Evolutionary conservation across 37 sponge, comb jelly and placozoan genomes (phyloP), one percentile per base, ranked within the genome.

Genomic region (Hexactinellida sp.): DNA sequence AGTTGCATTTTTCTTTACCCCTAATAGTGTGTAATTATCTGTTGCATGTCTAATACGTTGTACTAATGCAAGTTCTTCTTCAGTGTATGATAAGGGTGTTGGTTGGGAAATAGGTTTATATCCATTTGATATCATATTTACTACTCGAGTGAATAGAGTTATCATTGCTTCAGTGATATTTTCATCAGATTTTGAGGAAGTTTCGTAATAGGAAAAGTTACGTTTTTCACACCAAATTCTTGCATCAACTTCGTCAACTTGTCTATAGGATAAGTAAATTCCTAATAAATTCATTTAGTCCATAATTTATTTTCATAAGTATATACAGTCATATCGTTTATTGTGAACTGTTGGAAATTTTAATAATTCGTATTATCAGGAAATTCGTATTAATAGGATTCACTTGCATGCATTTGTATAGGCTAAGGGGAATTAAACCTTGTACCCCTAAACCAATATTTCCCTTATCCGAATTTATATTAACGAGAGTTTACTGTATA

Each of bases 141-240:
- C 76, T 10, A 63, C 76, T 10, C 76, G 25, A 7, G 76, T 63
- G 76, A 63, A 63, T 3, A 63, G 76, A 63, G 3, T 23, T 28
- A n/a, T 63, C 76, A 63, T 63, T n/a, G 76, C 76, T 54, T 97
- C 94, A 0, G 47, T 36, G 7, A 97, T 89, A 54, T 91, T 91
- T 0, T 90, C 54, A 9, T 90, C 94, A 38, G 90, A 83, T 32
- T 87, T 87, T 10, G 95, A 93, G 35, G 98, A 97, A 35, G 95
- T 92, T 41, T 97, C 98, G 82, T 92, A 93, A 82, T 95, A 94
- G 19, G 55, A 84, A 54, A 91, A 97, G 0, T 95, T 94, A 87
- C 90, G 89, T 23, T 90, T 87, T 84, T 97, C 94, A 38, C 94
- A 93, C 93, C 93, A 97, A 1, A 91, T 54, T 52, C 86, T 71